phyloP scores from a whole-genome alignment of 2,797 vertebrate species.

The Halcyon chelicuti region DNA sequence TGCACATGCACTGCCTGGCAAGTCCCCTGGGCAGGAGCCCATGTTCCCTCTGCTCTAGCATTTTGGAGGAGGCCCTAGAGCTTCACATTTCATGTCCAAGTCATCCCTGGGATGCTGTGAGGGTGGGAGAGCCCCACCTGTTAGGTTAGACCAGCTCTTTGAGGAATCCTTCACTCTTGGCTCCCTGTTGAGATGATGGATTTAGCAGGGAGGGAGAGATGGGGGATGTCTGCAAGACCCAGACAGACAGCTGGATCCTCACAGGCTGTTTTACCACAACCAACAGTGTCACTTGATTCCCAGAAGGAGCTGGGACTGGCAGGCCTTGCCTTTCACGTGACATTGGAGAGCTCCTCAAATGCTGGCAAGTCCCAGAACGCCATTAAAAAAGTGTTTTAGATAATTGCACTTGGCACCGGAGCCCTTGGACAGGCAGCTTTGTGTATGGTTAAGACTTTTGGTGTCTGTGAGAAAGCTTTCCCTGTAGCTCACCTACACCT shows the following conservation, averaged over 20 bases:
- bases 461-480: slow-evolving; percentile 26
- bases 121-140: neutral
- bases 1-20: neutral
- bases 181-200: neutral
- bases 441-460: neutral
- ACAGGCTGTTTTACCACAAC: neutral
- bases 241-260: neutral
- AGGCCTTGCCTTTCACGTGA: neutral
- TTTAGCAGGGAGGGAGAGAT: neutral
- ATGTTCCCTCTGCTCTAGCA: neutral
- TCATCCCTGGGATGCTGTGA: neutral
- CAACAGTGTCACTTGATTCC: neutral
- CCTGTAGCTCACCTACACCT: slow-evolving; percentile 1
- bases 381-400: neutral
- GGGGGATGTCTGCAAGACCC: neutral
- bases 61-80: neutral
- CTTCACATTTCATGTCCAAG: neutral
- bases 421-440: neutral
- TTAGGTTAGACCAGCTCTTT: neutral
- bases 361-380: neutral
- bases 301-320: neutral
- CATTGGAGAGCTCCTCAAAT: slow-evolving; percentile 12
- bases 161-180: neutral
- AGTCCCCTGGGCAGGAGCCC: neutral
- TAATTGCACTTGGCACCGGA: neutral